phyloP scores from a whole-genome alignment of 2,888 invertebrate species.

The Macaria liturata region DNA sequence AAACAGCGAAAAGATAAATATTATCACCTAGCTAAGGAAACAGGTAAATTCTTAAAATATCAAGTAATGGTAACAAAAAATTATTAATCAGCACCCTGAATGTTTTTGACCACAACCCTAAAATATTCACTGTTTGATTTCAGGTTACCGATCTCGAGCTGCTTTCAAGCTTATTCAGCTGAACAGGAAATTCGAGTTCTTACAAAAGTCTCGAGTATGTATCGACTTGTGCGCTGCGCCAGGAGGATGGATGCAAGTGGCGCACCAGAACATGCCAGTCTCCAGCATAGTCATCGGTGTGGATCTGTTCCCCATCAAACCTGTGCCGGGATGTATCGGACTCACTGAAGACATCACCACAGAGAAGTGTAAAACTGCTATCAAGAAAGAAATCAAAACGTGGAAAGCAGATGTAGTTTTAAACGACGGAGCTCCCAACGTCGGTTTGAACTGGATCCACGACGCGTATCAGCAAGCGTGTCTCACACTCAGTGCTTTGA shows the following conservation, averaged over 20 bases:
- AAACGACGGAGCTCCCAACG: constrained; percentile 99
- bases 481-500: constrained; percentile 95
- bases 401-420: constrained; percentile 99
- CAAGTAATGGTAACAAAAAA: background rate
- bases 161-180: constrained; percentile 99
- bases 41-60: constrained; percentile 84
- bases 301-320: constrained; percentile 95
- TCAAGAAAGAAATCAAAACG: constrained; percentile 94
- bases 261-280: constrained; percentile 98
- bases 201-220: constrained; percentile 97
- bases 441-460: constrained; percentile 97
- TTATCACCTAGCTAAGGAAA: constrained; percentile 99
- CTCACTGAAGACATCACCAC: constrained; percentile 98
- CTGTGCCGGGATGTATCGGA: constrained; percentile 95
- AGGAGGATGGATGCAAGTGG: constrained; percentile 99
- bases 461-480: constrained; percentile 98
- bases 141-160: constrained; percentile 98
- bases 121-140: constrained; percentile 30
- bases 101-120: too few relatives aligned
- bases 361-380: constrained; percentile 92
- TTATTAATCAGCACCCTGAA: too few relatives aligned
- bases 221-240: constrained; percentile 99
- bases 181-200: constrained; percentile 98
- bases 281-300: constrained; percentile 97
- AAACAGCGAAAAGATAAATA: constrained; percentile 99